Evolutionary conservation across 1,140 invertebrate genomes (phyloP).

Genomic region (Ceratina australensis): DNA sequence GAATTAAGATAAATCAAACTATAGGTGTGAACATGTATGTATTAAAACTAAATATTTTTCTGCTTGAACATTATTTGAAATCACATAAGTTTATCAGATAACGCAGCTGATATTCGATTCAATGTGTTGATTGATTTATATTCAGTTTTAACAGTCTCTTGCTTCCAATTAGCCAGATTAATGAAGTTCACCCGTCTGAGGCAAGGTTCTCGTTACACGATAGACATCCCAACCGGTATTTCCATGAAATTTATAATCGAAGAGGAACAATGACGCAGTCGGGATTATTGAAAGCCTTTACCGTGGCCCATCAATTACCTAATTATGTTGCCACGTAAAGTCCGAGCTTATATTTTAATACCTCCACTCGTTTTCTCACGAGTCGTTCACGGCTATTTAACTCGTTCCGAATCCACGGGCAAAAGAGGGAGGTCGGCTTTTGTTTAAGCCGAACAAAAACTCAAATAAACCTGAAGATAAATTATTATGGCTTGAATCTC

Average conservation of each 20-base stretch:
- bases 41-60: too few relatives aligned
- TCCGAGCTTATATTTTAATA: neutral
- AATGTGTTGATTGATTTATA: neutral
- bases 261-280: slow-evolving; percentile 12
- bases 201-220: slow-evolving; percentile 31
- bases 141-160: slow-evolving; percentile 8
- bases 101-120: neutral
- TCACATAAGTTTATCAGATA: too few relatives aligned
- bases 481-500: neutral
- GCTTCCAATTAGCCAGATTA: slow-evolving; percentile 32
- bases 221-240: slow-evolving; percentile 17
- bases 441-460: neutral
- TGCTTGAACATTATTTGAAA: too few relatives aligned
- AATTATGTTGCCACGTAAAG: slow-evolving; percentile 3
- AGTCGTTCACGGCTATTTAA: neutral
- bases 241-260: slow-evolving; percentile 23
- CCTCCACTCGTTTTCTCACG: neutral
- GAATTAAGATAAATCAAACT: neutral
- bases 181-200: slow-evolving; percentile 22
- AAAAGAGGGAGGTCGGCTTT: neutral
- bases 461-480: neutral
- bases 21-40: too few relatives aligned
- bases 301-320: neutral
- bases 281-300: slow-evolving; percentile 10
- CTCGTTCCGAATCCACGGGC: too few relatives aligned